Evolutionary conservation across 2,113 vertebrate genomes (phyloP).

Genomic region (Nesospiza acunhae): DNA sequence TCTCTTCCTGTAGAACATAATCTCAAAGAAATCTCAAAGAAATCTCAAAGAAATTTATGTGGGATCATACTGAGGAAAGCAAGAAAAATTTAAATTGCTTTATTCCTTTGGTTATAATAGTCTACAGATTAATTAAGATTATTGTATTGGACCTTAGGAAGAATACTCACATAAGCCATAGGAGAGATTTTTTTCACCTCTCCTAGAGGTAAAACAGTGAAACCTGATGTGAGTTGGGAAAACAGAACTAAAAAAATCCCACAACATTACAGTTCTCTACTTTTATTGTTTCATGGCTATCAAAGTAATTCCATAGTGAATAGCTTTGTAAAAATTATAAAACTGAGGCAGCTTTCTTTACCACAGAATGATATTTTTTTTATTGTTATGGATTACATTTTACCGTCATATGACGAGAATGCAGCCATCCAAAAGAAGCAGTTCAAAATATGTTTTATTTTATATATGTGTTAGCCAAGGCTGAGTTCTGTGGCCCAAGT

Average conservation of each 20-base stretch:
- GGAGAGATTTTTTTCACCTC: neutral
- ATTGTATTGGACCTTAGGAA: neutral
- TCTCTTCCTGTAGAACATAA: neutral
- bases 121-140: neutral
- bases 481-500: neutral
- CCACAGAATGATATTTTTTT: neutral
- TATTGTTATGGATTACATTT: neutral
- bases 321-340: neutral
- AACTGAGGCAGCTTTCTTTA: neutral
- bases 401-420: neutral
- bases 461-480: neutral
- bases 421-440: neutral
- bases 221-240: neutral
- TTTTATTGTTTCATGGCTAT: neutral
- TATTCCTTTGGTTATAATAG: neutral
- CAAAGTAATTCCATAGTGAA: neutral
- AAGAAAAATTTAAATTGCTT: neutral
- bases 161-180: neutral
- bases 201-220: neutral
- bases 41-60: neutral
- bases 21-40: constrained; percentile 24
- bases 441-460: neutral
- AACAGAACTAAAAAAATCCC: neutral
- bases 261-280: neutral
- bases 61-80: neutral